These are phyloP conservation scores for Acridotheres tristis DNA, from an alignment of 2,797 vertebrate genomes.

Conservation along the genomic window DNA sequence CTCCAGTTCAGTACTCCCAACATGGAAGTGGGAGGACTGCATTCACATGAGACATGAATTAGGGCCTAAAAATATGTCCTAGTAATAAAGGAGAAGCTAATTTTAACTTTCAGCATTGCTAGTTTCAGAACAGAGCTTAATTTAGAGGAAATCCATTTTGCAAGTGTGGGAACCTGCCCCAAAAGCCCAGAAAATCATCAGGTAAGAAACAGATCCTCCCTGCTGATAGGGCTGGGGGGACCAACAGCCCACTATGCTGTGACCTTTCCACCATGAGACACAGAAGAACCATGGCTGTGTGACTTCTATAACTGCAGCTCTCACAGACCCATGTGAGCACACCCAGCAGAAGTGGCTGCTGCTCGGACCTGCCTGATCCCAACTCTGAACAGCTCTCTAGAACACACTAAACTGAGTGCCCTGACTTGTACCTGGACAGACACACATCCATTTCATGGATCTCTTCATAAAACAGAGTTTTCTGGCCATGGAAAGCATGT, in stretches of 20 bases:
- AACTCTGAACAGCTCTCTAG: not conserved
- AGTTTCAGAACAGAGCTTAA: not conserved
- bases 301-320: not conserved
- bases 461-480: not conserved
- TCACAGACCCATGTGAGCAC: not conserved
- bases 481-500: not conserved
- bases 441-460: not conserved
- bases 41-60: conserved; percentile 27
- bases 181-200: not conserved
- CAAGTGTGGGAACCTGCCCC: not conserved
- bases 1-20: conserved; percentile 7
- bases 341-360: not conserved
- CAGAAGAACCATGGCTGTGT: fast-evolving
- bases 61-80: conserved; percentile 44
- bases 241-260: not conserved
- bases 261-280: not conserved
- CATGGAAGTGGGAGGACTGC: not conserved
- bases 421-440: not conserved
- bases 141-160: not conserved
- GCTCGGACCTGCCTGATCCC: not conserved
- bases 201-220: not conserved
- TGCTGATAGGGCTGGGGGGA: not conserved
- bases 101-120: conserved; percentile 12
- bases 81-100: conserved; percentile 31
- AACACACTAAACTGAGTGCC: not conserved